Evolutionary conservation across 2,888 invertebrate species (phyloP), one percentile per base, ranked within the genome.

Genomic region (Ophion ventricosus): DNA sequence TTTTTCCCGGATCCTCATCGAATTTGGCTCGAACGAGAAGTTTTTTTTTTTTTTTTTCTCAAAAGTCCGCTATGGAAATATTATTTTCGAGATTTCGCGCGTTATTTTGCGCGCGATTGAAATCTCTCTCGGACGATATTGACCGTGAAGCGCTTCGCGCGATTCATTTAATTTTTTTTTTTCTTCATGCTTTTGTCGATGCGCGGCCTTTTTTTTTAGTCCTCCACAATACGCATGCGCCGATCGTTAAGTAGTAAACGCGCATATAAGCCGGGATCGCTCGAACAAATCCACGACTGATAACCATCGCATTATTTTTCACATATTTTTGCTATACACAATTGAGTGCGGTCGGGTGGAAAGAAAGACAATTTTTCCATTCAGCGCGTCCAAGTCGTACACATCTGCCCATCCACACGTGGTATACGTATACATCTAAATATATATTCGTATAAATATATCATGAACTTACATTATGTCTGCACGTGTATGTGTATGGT

Each of bases 241-340:
- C 84, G 85, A 87, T 87, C 87, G 87, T 87, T 87, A 87, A 82
- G 83, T 83, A 67, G 80, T 35, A 69, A 83, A 74, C 83, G 74
- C 70, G 75, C 70, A 72, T 67, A 56, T 72, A 70, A 29, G 63
- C 17, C 54, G 56, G 59, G 67, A 64, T 82, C 35, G 74, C 70
- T 64, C 63, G 76, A 66, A 56, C 69, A 64, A 23, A 64, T 49
- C 17, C 49, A 17, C n/a, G 35, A 26, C 54, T 25, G 54, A 56
- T 49, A 49, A 49, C 49, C 49, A 17, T 49, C 79, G 20, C 57
- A 26, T 64, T 26, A 25, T 77, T 67, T 14, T 49, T 5, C 26
- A 59, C 35, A 29, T 49, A 49, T 17, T 49, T 49, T 11, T 49
- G 49, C 49, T 17, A 17, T 14, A 49, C 49, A 14, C 17, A 14